Percentiles rank a stretch among this genome's conserved stretches.
Evolutionary conservation across 2,797 vertebrate species (phyloP).

Genomic region (Myotis pilosus): DNA sequence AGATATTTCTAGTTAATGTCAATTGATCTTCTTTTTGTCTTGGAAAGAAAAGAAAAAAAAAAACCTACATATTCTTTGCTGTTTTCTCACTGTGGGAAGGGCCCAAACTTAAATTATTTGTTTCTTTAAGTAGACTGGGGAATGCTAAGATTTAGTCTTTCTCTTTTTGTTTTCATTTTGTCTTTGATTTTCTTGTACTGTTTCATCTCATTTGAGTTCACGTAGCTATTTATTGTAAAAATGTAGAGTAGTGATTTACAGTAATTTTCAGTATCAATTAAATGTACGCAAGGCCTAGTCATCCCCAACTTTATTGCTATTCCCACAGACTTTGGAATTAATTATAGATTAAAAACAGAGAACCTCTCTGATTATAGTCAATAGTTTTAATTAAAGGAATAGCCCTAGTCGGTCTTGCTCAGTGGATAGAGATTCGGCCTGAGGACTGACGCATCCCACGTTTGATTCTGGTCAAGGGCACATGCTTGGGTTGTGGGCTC

Average conservation of each 20-base stretch:
- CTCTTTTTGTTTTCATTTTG: background rate
- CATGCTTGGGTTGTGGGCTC: too few species aligned
- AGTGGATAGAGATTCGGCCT: too few species aligned
- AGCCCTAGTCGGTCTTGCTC: background rate
- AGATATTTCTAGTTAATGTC: constrained; percentile 16
- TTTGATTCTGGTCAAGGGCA: too few species aligned
- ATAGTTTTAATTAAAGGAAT: background rate
- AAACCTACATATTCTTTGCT: background rate
- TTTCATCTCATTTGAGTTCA: constrained; percentile 5
- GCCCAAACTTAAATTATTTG: background rate
- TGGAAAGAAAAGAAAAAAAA: background rate
- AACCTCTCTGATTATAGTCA: background rate
- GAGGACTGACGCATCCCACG: too few species aligned
- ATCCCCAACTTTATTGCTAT: background rate
- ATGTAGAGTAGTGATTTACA: background rate
- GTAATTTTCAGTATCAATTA: constrained; percentile 39
- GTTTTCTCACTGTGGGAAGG: background rate
- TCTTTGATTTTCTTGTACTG: background rate
- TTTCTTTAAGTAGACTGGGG: background rate
- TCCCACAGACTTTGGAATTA: background rate
- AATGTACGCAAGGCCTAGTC: background rate
- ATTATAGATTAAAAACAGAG: constrained; percentile 28
- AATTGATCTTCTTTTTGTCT: background rate
- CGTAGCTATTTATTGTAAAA: background rate
- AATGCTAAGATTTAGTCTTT: background rate